phyloP scores from a whole-genome alignment of 2,797 vertebrate genomes.

The Melanotaenia maccullochi region DNA sequence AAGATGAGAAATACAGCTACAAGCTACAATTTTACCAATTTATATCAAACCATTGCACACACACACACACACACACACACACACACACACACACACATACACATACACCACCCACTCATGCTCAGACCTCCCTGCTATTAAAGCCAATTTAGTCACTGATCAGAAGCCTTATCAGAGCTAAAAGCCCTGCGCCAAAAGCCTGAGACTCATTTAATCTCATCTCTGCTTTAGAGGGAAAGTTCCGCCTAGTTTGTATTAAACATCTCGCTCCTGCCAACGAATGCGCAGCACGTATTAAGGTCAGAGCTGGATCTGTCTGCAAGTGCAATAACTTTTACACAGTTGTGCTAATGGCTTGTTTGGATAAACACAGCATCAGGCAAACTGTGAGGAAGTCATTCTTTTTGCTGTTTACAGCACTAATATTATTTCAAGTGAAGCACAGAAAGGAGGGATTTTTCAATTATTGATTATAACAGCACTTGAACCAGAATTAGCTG shows the following conservation, averaged over 20 bases:
- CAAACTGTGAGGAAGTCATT: conserved; percentile 25
- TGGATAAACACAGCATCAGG: conserved; percentile 26
- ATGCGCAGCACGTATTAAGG: conserved; percentile 52
- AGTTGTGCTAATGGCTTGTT: conserved; percentile 23
- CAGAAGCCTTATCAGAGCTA: conserved; percentile 57
- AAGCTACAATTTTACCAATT: conserved; percentile 74
- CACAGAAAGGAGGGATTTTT: conserved; percentile 5
- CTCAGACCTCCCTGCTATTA: conserved; percentile 58
- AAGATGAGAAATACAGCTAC: conserved; percentile 24
- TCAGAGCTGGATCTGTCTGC: conserved; percentile 45
- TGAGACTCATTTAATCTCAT: conserved; percentile 61
- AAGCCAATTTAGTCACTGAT: conserved; percentile 69
- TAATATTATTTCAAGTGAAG: conserved; percentile 17
- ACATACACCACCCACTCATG: conserved; percentile 19
- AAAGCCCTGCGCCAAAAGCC: conserved; percentile 52
- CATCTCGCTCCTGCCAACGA: conserved; percentile 49
- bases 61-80: conserved; percentile 10
- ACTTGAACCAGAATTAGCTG: conserved; percentile 6
- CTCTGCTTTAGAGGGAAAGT: conserved; percentile 59
- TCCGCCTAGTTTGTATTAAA: conserved; percentile 48
- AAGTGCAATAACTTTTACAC: conserved; percentile 14
- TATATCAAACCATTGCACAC: conserved; percentile 60
- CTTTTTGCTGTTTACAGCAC: conserved; percentile 35
- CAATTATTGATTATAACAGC: background rate
- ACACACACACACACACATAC: conserved; percentile 6